Evolutionary conservation across 1,140 invertebrate genomes (phyloP).

Genomic region (Calephelis virginiensis): DNA sequence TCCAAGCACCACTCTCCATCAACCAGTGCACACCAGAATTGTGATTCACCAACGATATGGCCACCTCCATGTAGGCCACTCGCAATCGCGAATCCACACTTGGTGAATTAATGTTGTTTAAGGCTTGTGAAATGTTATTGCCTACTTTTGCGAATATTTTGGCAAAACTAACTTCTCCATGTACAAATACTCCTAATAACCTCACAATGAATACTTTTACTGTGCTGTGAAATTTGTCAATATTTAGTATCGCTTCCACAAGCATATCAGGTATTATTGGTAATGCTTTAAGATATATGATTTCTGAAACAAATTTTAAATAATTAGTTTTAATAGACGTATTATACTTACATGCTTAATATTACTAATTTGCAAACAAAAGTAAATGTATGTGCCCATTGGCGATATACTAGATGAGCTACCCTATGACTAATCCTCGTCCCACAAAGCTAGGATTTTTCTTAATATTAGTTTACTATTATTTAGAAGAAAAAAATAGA

Average conservation of each 20-base stretch:
- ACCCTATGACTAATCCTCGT: no score
- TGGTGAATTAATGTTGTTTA: constrained; percentile 46
- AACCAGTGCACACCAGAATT: constrained; percentile 58
- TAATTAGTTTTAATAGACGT: no score
- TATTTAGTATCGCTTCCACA: constrained; percentile 38
- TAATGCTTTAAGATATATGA: constrained; percentile 37
- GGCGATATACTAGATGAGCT: no score
- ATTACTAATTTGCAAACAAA: no score
- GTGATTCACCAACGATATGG: constrained; percentile 48
- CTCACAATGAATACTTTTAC: constrained; percentile 62
- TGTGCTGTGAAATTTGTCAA: constrained; percentile 49
- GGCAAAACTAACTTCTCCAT: constrained; percentile 52
- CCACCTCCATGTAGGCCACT: constrained; percentile 63
- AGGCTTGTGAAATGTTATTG: constrained; percentile 40
- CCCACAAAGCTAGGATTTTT: no score
- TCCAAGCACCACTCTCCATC: constrained; percentile 52
- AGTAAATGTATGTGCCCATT: no score
- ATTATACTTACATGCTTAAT: no score
- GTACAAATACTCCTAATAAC: constrained; percentile 42
- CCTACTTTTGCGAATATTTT: constrained; percentile 49
- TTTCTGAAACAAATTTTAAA: constrained; percentile 44
- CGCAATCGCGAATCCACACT: constrained; percentile 49
- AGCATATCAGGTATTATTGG: constrained; percentile 49
- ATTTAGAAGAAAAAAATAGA: no score
- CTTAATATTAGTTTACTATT: no score